Conservation (phyloP, 2,888 invertebrate species). For the Spatulosminthurus flaviceps region DNA sequence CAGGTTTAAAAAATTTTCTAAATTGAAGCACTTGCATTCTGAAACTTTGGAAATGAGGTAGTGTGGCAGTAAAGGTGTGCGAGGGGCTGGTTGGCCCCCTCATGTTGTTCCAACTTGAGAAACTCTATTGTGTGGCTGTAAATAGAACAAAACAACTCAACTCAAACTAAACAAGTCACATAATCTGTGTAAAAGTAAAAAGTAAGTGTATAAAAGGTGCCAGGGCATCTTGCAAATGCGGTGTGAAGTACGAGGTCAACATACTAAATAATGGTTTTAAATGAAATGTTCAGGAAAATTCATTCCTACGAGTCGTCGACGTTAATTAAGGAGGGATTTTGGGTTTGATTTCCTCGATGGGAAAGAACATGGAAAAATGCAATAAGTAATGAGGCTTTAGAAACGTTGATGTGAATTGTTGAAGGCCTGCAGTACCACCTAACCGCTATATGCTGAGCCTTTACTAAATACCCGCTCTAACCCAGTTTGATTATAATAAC, state of each 20-base stretch:
- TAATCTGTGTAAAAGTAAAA: neutral
- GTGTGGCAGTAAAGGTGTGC: neutral
- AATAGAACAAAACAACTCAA: slow-evolving; percentile 24
- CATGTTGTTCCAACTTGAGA: slow-evolving; percentile 45
- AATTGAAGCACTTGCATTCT: neutral
- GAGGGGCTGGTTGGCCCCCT: slow-evolving; percentile 58
- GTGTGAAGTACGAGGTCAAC: neutral
- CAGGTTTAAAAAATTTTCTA: no score
- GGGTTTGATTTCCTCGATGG: no score
- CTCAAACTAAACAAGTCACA: neutral
- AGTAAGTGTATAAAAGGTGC: no score
- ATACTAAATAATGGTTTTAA: no score
- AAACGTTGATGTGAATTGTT: neutral
- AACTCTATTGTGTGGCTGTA: slow-evolving; percentile 24
- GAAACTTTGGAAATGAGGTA: neutral
- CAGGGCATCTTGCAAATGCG: neutral
- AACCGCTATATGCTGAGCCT: no score
- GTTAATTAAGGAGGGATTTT: no score
- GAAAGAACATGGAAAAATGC: neutral
- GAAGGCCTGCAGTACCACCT: neutral
- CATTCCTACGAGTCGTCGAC: neutral
- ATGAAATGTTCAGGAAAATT: no score
- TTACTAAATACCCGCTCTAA: no score
- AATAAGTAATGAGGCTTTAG: slow-evolving; percentile 25
- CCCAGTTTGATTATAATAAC: no score